A percentile compares a stretch with the other conserved stretches of the same genome.
Evolutionary conservation across 1,140 invertebrate species (phyloP).

Genomic region (Drosophila gunungcola): DNA sequence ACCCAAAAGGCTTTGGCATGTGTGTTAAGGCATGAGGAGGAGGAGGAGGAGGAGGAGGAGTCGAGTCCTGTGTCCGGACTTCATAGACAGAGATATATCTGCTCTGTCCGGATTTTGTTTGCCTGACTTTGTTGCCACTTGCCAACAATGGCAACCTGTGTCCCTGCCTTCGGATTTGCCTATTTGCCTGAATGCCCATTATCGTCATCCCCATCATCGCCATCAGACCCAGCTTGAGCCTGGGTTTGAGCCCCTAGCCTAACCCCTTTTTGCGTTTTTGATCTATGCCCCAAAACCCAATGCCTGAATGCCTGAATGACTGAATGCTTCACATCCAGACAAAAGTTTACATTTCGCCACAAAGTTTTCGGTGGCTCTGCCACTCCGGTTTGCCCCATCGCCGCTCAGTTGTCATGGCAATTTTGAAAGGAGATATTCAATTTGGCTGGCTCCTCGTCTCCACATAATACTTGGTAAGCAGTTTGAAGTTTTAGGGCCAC

Average conservation of each 20-base stretch:
- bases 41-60: neutral
- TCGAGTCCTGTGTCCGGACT: conserved; percentile 6
- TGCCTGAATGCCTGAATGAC: conserved; percentile 29
- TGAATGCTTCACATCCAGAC: conserved; percentile 25
- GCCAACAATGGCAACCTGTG: conserved; percentile 74
- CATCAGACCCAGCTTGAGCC: conserved; percentile 43
- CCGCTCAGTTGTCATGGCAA: conserved; percentile 62
- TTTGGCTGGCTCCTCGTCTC: conserved; percentile 40
- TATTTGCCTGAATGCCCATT: conserved; percentile 79
- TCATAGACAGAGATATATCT: conserved; percentile 64
- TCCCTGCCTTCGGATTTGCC: conserved; percentile 54
- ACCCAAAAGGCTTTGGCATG: conserved; percentile 74
- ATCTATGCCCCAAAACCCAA: conserved; percentile 62
- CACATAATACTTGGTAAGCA: conserved; percentile 52
- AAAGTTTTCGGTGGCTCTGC: conserved; percentile 42
- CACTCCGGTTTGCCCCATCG: neutral
- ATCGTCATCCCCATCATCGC: conserved; percentile 70
- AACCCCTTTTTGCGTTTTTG: conserved; percentile 68
- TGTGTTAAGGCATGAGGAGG: conserved; percentile 9
- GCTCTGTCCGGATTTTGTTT: conserved; percentile 67
- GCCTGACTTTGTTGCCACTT: conserved; percentile 81
- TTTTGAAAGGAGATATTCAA: conserved; percentile 59
- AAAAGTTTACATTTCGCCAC: conserved; percentile 64
- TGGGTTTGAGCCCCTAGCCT: conserved; percentile 30
- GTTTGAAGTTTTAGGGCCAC: conserved; percentile 55